Conservation (phyloP, 2,888 invertebrate species). For the Geotrupes spiniger region DNA sequence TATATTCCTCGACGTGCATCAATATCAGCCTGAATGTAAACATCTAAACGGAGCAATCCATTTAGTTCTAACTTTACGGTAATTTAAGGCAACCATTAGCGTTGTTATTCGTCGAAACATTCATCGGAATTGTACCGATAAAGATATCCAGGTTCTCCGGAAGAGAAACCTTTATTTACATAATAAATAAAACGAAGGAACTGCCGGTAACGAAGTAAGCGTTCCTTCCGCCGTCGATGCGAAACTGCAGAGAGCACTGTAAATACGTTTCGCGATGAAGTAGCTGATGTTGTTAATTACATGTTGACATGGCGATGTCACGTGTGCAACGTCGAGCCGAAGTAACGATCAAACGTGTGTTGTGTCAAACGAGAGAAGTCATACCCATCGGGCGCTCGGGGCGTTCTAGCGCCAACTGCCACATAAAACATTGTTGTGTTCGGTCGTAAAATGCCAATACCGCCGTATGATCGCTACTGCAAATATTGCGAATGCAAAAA, state of each 20-base stretch:
- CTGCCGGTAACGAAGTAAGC: too few relatives aligned
- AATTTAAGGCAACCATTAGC: too few relatives aligned
- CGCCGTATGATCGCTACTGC: constrained; percentile 7
- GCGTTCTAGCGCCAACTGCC: constrained; percentile 2
- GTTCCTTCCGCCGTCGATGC: not conserved
- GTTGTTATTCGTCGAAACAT: too few relatives aligned
- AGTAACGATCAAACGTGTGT: constrained; percentile 26
- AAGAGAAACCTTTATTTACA: too few relatives aligned
- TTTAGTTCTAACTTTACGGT: too few relatives aligned
- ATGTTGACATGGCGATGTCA: constrained; percentile 26
- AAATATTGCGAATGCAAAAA: constrained; percentile 4
- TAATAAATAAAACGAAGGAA: too few relatives aligned
- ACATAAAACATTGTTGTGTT: constrained; percentile 6
- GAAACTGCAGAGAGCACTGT: constrained; percentile 3
- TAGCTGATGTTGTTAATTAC: constrained; percentile 23
- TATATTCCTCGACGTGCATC: too few relatives aligned
- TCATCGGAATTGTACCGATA: too few relatives aligned
- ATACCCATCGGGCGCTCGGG: not conserved
- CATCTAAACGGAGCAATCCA: too few relatives aligned
- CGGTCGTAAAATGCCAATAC: constrained; percentile 7
- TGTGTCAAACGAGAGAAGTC: constrained; percentile 7
- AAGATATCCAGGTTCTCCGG: too few relatives aligned
- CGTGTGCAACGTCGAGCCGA: constrained; percentile 21
- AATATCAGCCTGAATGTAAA: too few relatives aligned
- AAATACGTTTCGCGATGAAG: constrained; percentile 4